Base-by-base conservation (phyloP, 2,113 vertebrate species). In the Apeltes quadracus region DNA sequence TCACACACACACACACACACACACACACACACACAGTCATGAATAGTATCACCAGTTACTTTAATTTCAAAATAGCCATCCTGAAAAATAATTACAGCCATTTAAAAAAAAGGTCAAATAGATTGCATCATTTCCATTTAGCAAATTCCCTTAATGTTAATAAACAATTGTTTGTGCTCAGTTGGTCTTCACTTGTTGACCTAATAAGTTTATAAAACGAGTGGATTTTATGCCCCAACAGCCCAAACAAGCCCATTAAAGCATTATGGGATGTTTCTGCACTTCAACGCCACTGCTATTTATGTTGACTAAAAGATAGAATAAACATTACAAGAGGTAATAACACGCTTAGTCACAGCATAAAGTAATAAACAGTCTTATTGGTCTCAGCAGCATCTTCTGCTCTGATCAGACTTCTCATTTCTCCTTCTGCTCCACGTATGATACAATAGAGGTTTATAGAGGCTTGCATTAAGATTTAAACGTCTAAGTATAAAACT, bases 11-110 rank as follows among this genome's bases (percentile, higher is more conserved):
- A 50, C 16, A 13, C 2, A n/a, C 12, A 36, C 12, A 15, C 7
- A n/a, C 3, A n/a, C 11, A n/a, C n/a, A n/a, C n/a, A n/a, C n/a
- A n/a, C n/a, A 27, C 34, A 43, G 39, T 32, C 36, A 58, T 20
- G 10, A 0, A 79, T 39, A 67, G 58, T 67, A 79, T 12, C 48
- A 29, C 82, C 72, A 79, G 72, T 66, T 68, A 32, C 54, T 74
- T 89, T 89, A 83, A 86, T 89, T 89, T 82, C 58, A 3, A 84
- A 73, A 75, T 4, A 16, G 9, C 69, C 66, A 74, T 73, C 67
- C 75, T 79, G 78, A 85, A 76, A 67, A 76, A 23, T 22, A 51
- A 41, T 38, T 41, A 84, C 32, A 87, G 75, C 56, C 63, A 67
- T 75, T 76, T 48, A 25, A 56, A 13, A 25, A 14, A n/a, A n/a